These are phyloP conservation scores for Arge pagana DNA, from an alignment of 2,888 invertebrate species.

Conservation along the genomic window DNA sequence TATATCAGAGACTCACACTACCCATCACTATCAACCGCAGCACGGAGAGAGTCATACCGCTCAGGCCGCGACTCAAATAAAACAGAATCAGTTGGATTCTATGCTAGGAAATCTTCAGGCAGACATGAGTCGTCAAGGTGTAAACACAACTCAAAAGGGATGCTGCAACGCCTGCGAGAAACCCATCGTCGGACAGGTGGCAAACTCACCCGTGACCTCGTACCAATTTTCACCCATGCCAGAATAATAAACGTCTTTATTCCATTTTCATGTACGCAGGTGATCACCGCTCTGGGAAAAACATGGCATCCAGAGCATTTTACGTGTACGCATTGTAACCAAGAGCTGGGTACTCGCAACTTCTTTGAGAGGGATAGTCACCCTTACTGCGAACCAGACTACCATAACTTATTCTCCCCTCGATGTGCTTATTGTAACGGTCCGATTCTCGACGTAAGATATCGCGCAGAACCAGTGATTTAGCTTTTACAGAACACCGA, in stretches of 20 bases:
- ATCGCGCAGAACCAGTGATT: no score
- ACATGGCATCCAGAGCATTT: conserved; percentile 99
- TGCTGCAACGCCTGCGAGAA: conserved; percentile 99
- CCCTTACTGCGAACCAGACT: conserved; percentile 98
- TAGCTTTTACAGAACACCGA: background rate
- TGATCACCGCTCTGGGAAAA: conserved; percentile 95
- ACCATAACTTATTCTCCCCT: conserved; percentile 98
- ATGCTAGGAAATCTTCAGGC: conserved; percentile 94
- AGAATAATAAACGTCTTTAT: no score
- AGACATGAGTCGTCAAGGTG: conserved; percentile 98
- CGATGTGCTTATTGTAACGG: conserved; percentile 98
- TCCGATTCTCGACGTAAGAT: conserved; percentile 97
- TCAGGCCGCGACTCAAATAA: conserved; percentile 55
- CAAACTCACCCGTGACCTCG: conserved; percentile 26
- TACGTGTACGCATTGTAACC: conserved; percentile 95
- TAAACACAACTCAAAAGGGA: conserved; percentile 98
- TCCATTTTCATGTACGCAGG: conserved; percentile 56
- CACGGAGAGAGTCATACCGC: conserved; percentile 53
- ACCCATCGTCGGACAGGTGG: conserved; percentile 95
- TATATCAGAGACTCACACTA: conserved; percentile 51
- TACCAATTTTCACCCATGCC: background rate
- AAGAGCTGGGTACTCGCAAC: conserved; percentile 95
- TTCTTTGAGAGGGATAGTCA: conserved; percentile 97
- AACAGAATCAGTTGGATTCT: conserved; percentile 76
- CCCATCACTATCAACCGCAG: conserved; percentile 53